A percentile compares a stretch with the other conserved stretches of the same genome.
These are phyloP conservation scores for Gallinago jamesoni DNA, from an alignment of 2,113 vertebrate species.

Conservation along the genomic window DNA sequence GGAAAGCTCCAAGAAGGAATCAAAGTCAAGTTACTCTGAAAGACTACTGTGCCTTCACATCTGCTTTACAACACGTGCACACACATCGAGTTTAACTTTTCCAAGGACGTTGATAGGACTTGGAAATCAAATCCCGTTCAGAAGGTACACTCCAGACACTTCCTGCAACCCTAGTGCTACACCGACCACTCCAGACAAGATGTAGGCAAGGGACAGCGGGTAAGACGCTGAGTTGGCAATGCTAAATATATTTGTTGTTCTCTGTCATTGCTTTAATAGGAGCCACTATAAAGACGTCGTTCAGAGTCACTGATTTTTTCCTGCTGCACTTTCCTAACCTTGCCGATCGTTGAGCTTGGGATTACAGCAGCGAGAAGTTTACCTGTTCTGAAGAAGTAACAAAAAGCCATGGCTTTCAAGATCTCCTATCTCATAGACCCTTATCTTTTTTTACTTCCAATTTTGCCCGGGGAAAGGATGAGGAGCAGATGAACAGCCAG, in stretches of 20 bases:
- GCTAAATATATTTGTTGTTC: slow-evolving; percentile 3
- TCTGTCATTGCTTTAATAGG: not conserved
- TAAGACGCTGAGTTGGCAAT: not conserved
- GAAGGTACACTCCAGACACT: not conserved
- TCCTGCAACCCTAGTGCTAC: not conserved
- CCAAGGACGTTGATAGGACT: not conserved
- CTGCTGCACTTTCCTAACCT: slow-evolving; percentile 8
- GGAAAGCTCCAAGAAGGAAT: not conserved
- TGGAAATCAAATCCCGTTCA: not conserved
- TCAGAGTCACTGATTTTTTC: not conserved
- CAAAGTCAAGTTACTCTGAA: not conserved
- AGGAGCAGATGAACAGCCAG: slow-evolving; percentile 22
- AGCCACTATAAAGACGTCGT: not conserved
- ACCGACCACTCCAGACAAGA: not conserved
- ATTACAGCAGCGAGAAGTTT: slow-evolving; percentile 4
- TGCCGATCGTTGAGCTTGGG: slow-evolving; percentile 19
- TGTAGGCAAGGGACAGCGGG: not conserved
- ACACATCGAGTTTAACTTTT: not conserved
- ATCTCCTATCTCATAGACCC: not conserved
- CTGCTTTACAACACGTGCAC: not conserved
- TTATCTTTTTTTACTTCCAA: slow-evolving; percentile 18
- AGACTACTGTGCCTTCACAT: not conserved
- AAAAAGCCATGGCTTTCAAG: not conserved
- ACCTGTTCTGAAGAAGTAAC: slow-evolving; percentile 24
- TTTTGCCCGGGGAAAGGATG: slow-evolving; percentile 15